phyloP scores from a whole-genome alignment of 2,888 invertebrate species.

The Hemaris fuciformis region DNA sequence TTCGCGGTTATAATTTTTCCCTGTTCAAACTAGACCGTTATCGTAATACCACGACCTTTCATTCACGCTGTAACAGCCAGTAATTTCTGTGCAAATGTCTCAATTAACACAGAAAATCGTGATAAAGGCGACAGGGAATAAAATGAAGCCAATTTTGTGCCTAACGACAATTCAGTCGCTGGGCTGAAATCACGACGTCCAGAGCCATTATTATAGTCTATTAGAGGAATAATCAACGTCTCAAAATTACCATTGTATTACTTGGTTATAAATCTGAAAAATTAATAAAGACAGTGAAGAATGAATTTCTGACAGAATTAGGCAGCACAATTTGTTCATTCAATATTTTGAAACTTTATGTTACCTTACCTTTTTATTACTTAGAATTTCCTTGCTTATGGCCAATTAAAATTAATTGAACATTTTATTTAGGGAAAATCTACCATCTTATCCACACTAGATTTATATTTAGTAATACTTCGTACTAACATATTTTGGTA shows the following conservation, averaged over 20 bases:
- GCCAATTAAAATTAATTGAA: too few relatives aligned
- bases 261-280: constrained; percentile 6
- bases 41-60: constrained; percentile 32
- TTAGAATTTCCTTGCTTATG: too few relatives aligned
- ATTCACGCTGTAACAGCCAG: constrained; percentile 41
- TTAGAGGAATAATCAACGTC: constrained; percentile 38
- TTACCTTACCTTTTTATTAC: not conserved
- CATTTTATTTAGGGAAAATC: too few relatives aligned
- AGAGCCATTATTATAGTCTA: constrained; percentile 38
- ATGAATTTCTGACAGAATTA: not conserved
- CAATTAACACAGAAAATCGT: constrained; percentile 66
- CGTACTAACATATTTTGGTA: too few relatives aligned
- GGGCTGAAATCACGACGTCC: constrained; percentile 39
- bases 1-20: constrained; percentile 32
- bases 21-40: constrained; percentile 31
- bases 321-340: not conserved
- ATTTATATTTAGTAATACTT: too few relatives aligned
- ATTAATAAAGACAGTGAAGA: not conserved
- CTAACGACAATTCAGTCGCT: constrained; percentile 55
- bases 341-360: not conserved
- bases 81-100: constrained; percentile 70
- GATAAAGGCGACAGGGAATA: constrained; percentile 64
- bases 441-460: too few relatives aligned
- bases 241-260: constrained; percentile 28
- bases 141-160: constrained; percentile 60